phyloP scores from a whole-genome alignment of 2,113 vertebrate species.

The Menidia beryllina region DNA sequence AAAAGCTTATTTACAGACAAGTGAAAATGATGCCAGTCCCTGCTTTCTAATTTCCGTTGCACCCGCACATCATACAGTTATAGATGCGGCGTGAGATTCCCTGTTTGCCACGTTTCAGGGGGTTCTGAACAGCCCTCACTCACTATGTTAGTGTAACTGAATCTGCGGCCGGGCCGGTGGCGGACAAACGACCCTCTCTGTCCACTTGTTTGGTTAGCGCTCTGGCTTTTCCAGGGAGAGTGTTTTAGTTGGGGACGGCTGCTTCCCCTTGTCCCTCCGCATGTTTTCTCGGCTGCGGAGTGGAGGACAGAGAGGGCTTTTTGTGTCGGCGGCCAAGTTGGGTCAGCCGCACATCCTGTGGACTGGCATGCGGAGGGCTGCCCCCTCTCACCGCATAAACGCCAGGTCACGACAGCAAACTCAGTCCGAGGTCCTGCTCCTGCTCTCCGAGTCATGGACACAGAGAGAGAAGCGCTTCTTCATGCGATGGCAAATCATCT shows the following conservation, averaged over 20 bases:
- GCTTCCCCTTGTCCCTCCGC: slow-evolving; percentile 51
- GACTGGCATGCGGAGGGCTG: slow-evolving; percentile 33
- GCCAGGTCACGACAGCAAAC: slow-evolving; percentile 30
- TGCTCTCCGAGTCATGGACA: neutral
- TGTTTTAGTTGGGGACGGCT: slow-evolving; percentile 48
- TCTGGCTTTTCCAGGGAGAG: slow-evolving; percentile 60
- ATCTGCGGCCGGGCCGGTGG: neutral
- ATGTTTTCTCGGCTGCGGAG: slow-evolving; percentile 53
- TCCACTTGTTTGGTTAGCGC: slow-evolving; percentile 64
- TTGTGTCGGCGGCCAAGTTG: slow-evolving; percentile 52
- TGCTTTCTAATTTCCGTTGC: too few relatives aligned
- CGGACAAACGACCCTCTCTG: slow-evolving; percentile 3
- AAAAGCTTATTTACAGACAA: neutral
- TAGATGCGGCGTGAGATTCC: neutral
- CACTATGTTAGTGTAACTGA: neutral
- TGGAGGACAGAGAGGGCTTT: slow-evolving; percentile 63
- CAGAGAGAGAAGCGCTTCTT: slow-evolving; percentile 25
- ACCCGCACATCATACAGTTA: neutral
- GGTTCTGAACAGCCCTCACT: neutral
- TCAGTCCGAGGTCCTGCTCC: neutral
- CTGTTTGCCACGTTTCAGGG: neutral
- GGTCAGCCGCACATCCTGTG: slow-evolving; percentile 53
- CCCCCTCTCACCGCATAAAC: slow-evolving; percentile 29
- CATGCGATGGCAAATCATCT: neutral
- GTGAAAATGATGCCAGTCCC: too few relatives aligned